Conservation (phyloP, 1,140 invertebrate species). For the Asobara japonica region DNA sequence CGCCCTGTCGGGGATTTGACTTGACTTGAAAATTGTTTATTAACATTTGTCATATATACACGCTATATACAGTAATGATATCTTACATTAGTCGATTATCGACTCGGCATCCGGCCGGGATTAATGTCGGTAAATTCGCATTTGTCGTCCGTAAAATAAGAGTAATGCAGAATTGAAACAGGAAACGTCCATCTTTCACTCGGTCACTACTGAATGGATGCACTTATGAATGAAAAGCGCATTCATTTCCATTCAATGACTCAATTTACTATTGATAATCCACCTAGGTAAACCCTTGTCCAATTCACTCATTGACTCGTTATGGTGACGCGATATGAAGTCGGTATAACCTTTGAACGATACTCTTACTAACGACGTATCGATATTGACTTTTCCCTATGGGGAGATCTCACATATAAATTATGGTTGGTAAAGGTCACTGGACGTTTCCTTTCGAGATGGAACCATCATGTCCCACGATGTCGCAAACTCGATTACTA, state of each 20-base stretch:
- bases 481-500: slow-evolving; percentile 30
- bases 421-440: slow-evolving; percentile 53
- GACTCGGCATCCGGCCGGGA: too few species aligned
- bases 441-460: slow-evolving; percentile 42
- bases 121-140: too few species aligned
- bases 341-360: not conserved
- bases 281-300: not conserved
- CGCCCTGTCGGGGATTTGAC: too few species aligned
- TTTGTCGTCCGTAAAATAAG: not conserved
- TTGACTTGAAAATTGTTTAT: too few species aligned
- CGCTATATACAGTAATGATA: too few species aligned
- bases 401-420: slow-evolving; percentile 47
- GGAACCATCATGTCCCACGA: slow-evolving; percentile 38
- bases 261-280: slow-evolving; percentile 8
- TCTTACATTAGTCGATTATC: too few species aligned
- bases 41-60: too few species aligned
- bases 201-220: not conserved
- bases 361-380: not conserved
- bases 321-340: not conserved
- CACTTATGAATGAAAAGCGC: not conserved
- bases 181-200: not conserved
- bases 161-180: not conserved
- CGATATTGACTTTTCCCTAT: slow-evolving; percentile 26
- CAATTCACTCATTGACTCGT: not conserved
- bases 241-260: slow-evolving; percentile 3